phyloP scores from a whole-genome alignment of 1,140 invertebrate genomes.

The Drosophila santomea region DNA sequence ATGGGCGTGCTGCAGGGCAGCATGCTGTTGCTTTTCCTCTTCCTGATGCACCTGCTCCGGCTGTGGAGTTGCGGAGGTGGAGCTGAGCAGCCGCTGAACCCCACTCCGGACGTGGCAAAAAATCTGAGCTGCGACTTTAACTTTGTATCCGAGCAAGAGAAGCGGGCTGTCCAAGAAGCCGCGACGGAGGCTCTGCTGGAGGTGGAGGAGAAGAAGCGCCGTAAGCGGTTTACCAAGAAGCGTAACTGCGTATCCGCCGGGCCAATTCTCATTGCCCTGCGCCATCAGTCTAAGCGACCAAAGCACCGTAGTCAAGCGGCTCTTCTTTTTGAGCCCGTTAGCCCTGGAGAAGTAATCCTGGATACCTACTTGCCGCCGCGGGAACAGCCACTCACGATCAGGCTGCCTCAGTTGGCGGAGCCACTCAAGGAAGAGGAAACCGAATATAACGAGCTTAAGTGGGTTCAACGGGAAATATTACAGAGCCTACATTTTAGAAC shows the following conservation, averaged over 20 bases:
- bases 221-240: slow-evolving; percentile 79
- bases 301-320: slow-evolving; percentile 31
- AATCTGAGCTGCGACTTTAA: slow-evolving; percentile 73
- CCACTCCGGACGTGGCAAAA: slow-evolving; percentile 40
- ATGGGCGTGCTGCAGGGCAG: slow-evolving; percentile 55
- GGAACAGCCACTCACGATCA: slow-evolving; percentile 61
- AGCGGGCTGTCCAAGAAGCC: slow-evolving; percentile 67
- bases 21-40: slow-evolving; percentile 65
- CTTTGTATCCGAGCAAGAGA: slow-evolving; percentile 73
- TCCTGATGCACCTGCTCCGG: slow-evolving; percentile 61
- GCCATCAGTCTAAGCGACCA: slow-evolving; percentile 56
- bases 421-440: slow-evolving; percentile 24
- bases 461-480: slow-evolving; percentile 35
- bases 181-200: slow-evolving; percentile 70
- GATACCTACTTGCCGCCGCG: slow-evolving; percentile 58
- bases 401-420: slow-evolving; percentile 24
- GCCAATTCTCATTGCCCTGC: slow-evolving; percentile 70
- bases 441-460: slow-evolving; percentile 60
- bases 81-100: background rate
- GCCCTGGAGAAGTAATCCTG: slow-evolving; percentile 49
- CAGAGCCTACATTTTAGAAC: too few relatives aligned
- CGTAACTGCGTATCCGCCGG: slow-evolving; percentile 81
- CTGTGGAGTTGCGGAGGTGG: slow-evolving; percentile 21
- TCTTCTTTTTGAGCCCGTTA: slow-evolving; percentile 56
- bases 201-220: slow-evolving; percentile 76